A percentile compares a stretch with the other conserved stretches of the same genome.
phyloP scores from a whole-genome alignment of 2,888 invertebrate species.

The Creontiades dilutus region DNA sequence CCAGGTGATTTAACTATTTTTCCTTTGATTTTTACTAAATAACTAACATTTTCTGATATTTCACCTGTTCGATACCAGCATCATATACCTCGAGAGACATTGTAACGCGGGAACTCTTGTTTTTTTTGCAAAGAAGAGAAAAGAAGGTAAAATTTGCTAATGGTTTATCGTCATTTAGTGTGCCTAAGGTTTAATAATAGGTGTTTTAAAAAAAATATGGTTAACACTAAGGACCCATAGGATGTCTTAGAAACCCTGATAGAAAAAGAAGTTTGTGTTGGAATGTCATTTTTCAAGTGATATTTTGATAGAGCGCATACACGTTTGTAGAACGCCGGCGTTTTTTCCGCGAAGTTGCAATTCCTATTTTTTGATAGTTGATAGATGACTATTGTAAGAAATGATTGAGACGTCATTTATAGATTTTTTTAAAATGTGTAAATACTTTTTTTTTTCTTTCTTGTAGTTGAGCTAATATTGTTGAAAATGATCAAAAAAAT shows the following conservation, averaged over 20 bases:
- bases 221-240: neutral
- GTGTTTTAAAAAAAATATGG: neutral
- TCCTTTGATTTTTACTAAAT: neutral
- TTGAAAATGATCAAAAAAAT: constrained; percentile 16
- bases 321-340: constrained; percentile 14
- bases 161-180: constrained; percentile 40
- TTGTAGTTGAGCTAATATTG: constrained; percentile 9
- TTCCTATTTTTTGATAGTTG: constrained; percentile 42
- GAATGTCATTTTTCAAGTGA: neutral
- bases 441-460: constrained; percentile 5
- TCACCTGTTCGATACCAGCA: neutral
- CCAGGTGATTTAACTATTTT: neutral
- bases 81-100: neutral
- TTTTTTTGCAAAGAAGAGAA: neutral
- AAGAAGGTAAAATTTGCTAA: neutral
- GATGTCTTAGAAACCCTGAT: constrained; percentile 5
- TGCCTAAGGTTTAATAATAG: constrained; percentile 36
- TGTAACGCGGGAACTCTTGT: neutral
- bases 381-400: constrained; percentile 2
- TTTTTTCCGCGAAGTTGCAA: constrained; percentile 21
- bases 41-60: neutral
- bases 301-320: neutral
- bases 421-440: constrained; percentile 21
- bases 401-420: neutral
- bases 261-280: neutral